Evolutionary conservation across 2,888 invertebrate genomes (phyloP).

Genomic region (Globia sparganii): DNA sequence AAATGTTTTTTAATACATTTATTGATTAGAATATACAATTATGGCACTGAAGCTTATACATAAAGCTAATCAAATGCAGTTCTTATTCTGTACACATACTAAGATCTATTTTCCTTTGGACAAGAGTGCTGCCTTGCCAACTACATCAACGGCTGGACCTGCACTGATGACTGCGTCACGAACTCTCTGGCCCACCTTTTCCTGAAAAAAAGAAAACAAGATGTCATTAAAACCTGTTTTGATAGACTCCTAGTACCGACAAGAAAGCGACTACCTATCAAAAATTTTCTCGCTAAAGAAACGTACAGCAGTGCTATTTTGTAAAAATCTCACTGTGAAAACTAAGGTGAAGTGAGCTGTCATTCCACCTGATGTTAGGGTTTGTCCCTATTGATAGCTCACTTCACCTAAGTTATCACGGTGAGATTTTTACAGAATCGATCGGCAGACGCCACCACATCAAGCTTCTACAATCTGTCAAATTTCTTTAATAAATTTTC

Average conservation of each 20-base stretch:
- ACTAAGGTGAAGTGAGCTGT: too few relatives aligned
- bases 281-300: too few relatives aligned
- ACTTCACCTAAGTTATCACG: too few relatives aligned
- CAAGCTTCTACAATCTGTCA: too few relatives aligned
- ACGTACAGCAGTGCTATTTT: too few relatives aligned
- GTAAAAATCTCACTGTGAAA: too few relatives aligned
- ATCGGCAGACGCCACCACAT: too few relatives aligned
- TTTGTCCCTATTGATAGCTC: too few relatives aligned
- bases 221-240: neutral
- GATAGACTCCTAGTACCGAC: neutral
- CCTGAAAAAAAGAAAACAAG: slow-evolving; percentile 60
- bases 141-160: slow-evolving; percentile 68
- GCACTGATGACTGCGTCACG: slow-evolving; percentile 71
- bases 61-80: neutral
- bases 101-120: slow-evolving; percentile 40
- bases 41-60: neutral
- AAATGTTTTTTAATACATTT: neutral
- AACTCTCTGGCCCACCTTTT: slow-evolving; percentile 70
- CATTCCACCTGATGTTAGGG: too few relatives aligned
- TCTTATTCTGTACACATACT: fast-evolving
- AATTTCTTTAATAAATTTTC: too few relatives aligned
- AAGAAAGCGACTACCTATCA: neutral
- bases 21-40: neutral
- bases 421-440: too few relatives aligned
- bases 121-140: slow-evolving; percentile 52